phyloP scores from a whole-genome alignment of 2,113 vertebrate species.

The Ophiodon elongatus region DNA sequence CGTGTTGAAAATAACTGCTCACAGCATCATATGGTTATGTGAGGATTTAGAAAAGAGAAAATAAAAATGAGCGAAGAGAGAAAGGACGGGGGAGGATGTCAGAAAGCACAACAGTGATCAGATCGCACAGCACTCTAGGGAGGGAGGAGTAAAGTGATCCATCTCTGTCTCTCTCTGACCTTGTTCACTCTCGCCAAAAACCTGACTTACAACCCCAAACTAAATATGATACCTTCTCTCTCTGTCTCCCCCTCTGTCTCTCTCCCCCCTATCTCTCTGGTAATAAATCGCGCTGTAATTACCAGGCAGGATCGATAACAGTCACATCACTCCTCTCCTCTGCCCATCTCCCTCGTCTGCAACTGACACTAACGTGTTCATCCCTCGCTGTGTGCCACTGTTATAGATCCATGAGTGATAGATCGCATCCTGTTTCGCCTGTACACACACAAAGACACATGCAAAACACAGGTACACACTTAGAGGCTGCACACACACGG shows the following conservation, averaged over 20 bases:
- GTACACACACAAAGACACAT: conserved; percentile 25
- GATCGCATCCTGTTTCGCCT: conserved; percentile 45
- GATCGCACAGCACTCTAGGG: conserved; percentile 69
- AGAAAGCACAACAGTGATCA: conserved; percentile 73
- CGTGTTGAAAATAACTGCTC: not conserved
- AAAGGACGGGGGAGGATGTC: conserved; percentile 57
- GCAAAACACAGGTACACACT: conserved; percentile 51
- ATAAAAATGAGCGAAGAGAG: conserved; percentile 37
- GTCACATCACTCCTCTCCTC: conserved; percentile 79
- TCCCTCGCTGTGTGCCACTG: conserved; percentile 58
- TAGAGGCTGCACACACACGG: conserved; percentile 4
- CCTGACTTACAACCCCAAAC: conserved; percentile 82
- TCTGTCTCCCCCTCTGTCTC: not conserved
- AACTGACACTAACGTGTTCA: conserved; percentile 80
- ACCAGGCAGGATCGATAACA: conserved; percentile 79
- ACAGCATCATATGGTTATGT: conserved; percentile 22
- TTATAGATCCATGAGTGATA: conserved; percentile 67
- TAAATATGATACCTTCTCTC: conserved; percentile 77
- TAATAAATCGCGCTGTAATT: conserved; percentile 83
- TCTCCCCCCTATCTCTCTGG: conserved; percentile 30
- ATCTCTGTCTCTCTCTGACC: conserved; percentile 77
- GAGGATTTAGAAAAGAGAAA: conserved; percentile 46
- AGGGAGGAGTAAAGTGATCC: conserved; percentile 75
- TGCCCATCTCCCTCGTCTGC: conserved; percentile 62
- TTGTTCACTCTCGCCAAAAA: conserved; percentile 79